Percentiles rank a stretch among this genome's conserved stretches.
These are phyloP conservation scores for Acronicta psi DNA, from an alignment of 2,888 invertebrate species.

Conservation along the genomic window DNA sequence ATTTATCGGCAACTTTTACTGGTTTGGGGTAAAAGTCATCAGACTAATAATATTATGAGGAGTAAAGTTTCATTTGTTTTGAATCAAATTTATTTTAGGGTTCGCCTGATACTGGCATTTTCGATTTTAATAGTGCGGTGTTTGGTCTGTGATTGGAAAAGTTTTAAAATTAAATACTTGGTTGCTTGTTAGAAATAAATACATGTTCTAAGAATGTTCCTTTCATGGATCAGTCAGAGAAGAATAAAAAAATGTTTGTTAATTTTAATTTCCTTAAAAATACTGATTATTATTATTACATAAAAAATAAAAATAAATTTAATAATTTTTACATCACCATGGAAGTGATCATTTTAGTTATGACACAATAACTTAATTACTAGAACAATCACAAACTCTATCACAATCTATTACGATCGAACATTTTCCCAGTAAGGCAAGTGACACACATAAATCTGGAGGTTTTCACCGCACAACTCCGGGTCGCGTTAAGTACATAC, in stretches of 20 bases:
- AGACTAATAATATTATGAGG: conserved; percentile 23
- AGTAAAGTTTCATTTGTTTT: conserved; percentile 30
- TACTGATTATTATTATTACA: no score
- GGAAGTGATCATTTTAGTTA: no score
- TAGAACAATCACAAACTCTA: neutral
- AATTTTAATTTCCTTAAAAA: no score
- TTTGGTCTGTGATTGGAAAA: neutral
- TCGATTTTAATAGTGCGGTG: neutral
- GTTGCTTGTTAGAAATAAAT: neutral
- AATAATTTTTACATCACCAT: no score
- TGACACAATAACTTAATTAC: no score
- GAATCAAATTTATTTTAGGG: conserved; percentile 22
- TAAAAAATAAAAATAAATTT: no score
- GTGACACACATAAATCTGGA: conserved; percentile 63
- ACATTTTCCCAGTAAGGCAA: conserved; percentile 51
- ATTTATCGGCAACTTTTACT: conserved; percentile 55
- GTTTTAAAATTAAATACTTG: neutral
- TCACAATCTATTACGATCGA: conserved; percentile 28
- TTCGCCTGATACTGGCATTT: conserved; percentile 10
- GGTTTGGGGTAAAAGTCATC: conserved; percentile 42
- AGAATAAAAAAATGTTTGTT: no score
- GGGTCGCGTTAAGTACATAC: conserved; percentile 74
- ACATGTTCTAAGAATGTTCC: neutral
- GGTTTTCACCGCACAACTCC: conserved; percentile 60
- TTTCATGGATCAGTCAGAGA: no score